Conservation (phyloP, 2,113 vertebrate genomes). For the Gambusia affinis region DNA sequence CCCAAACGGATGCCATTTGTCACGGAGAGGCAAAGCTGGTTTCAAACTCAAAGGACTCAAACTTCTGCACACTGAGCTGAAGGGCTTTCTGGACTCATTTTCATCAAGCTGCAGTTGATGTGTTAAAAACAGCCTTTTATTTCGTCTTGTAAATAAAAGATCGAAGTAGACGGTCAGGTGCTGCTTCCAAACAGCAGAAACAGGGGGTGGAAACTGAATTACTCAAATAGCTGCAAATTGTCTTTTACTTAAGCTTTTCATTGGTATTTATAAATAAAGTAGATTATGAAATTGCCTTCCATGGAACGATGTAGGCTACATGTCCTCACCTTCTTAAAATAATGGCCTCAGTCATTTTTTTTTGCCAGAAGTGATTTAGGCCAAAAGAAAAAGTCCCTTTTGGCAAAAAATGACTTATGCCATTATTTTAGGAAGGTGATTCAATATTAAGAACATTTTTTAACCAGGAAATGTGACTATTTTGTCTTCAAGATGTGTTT, state of each 20-base stretch:
- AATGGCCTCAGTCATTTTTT: too few relatives aligned
- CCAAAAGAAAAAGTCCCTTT: too few relatives aligned
- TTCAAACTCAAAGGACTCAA: constrained; percentile 60
- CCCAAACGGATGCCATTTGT: constrained; percentile 66
- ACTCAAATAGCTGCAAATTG: constrained; percentile 33
- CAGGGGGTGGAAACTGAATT: background rate
- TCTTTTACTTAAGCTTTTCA: constrained; percentile 15
- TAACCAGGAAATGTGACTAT: background rate
- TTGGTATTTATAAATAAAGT: background rate
- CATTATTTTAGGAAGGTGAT: background rate
- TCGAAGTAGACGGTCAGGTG: constrained; percentile 45
- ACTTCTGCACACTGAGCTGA: constrained; percentile 59
- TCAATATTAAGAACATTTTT: background rate
- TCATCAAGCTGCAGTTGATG: constrained; percentile 53
- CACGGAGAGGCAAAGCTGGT: constrained; percentile 45
- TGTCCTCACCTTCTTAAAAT: background rate
- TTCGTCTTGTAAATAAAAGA: constrained; percentile 69
- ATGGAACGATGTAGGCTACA: background rate
- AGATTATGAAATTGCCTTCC: background rate
- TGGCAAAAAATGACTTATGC: too few relatives aligned
- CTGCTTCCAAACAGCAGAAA: constrained; percentile 14
- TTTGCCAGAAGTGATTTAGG: too few relatives aligned
- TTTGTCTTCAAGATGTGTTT: background rate
- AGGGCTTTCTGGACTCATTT: constrained; percentile 62
- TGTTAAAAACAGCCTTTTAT: constrained; percentile 61